Conservation (phyloP, 2,888 invertebrate species). For the Scaptomyza reducta region DNA sequence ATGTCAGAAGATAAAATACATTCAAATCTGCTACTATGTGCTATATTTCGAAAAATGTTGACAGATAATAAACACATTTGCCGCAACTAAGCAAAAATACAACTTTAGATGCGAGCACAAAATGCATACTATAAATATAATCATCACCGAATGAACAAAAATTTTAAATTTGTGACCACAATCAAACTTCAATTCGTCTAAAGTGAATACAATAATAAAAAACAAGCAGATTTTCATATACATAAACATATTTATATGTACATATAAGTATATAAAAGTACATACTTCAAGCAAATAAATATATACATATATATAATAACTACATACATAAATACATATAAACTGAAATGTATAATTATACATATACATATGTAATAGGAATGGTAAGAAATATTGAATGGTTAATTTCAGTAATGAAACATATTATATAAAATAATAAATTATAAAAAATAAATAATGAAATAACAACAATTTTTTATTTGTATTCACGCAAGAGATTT, state of each 20-base stretch:
- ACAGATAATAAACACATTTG: neutral
- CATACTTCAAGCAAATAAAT: constrained; percentile 18
- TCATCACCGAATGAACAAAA: constrained; percentile 8
- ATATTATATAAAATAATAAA: constrained; percentile 50
- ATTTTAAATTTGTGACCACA: constrained; percentile 63
- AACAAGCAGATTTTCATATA: constrained; percentile 50
- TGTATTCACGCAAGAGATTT: too few relatives aligned
- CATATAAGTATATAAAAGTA: constrained; percentile 27
- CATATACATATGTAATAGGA: constrained; percentile 59
- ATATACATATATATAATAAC: constrained; percentile 15
- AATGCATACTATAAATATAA: constrained; percentile 31
- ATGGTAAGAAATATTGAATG: constrained; percentile 64
- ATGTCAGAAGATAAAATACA: constrained; percentile 2
- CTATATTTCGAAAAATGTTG: constrained; percentile 45
- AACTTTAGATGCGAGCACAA: constrained; percentile 28
- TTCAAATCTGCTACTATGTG: constrained; percentile 11
- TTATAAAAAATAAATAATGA: neutral
- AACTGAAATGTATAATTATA: constrained; percentile 46
- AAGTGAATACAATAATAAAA: constrained; percentile 66
- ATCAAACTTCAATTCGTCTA: constrained; percentile 76
- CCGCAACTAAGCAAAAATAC: neutral
- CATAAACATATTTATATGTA: constrained; percentile 32
- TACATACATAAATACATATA: constrained; percentile 25
- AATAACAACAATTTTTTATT: neutral
- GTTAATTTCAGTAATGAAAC: constrained; percentile 73